These are phyloP conservation scores for Lasioglossum malachurum DNA, from an alignment of 2,888 invertebrate species.

Conservation along the genomic window DNA sequence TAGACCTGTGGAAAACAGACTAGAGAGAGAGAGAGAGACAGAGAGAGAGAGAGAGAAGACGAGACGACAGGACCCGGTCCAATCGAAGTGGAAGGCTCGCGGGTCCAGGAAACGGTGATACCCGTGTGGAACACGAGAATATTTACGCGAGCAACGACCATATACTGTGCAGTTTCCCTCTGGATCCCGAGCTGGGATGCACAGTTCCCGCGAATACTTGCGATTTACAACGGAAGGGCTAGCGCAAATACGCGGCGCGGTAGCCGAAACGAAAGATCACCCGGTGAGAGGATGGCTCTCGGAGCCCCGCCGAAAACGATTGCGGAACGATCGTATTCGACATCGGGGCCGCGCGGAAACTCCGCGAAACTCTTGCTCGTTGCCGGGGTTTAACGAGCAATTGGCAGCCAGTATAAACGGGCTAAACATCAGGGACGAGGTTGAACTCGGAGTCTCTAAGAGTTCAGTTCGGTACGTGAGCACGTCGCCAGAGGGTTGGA, in stretches of 20 bases:
- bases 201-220: neutral
- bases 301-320: neutral
- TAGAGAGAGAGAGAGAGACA: neutral
- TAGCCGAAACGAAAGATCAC: neutral
- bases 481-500: conserved; percentile 79
- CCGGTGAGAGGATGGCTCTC: neutral
- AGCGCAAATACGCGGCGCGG: neutral
- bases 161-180: conserved; percentile 12
- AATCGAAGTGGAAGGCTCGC: conserved; percentile 52
- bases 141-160: conserved; percentile 46
- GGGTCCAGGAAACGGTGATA: conserved; percentile 55
- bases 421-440: conserved; percentile 72
- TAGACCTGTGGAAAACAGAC: conserved; percentile 1
- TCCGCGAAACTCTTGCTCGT: conserved; percentile 64
- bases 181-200: neutral
- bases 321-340: conserved; percentile 56
- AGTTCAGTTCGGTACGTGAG: conserved; percentile 83
- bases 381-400: conserved; percentile 79
- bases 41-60: conserved; percentile 1
- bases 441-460: conserved; percentile 80
- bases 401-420: conserved; percentile 74
- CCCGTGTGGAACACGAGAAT: conserved; percentile 51
- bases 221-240: neutral
- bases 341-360: conserved; percentile 49
- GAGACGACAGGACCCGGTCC: conserved; percentile 39